A percentile compares a stretch with the other conserved stretches of the same genome.
phyloP scores from a whole-genome alignment of 2,888 invertebrate species.

The Chrysolina americana region DNA sequence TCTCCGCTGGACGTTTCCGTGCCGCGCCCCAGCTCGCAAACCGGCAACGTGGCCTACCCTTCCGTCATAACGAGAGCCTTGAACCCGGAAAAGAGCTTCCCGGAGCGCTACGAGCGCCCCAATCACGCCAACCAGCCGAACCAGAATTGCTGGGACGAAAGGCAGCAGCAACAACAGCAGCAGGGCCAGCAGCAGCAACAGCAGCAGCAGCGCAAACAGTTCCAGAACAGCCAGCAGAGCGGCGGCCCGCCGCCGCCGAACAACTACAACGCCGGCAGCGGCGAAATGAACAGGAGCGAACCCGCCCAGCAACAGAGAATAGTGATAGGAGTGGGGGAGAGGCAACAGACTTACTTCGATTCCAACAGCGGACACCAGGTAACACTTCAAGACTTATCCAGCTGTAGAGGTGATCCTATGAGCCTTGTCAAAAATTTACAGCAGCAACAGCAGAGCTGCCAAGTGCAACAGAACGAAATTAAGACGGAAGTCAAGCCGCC shows the following conservation, averaged over 20 bases:
- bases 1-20: constrained; percentile 82
- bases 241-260: constrained; percentile 62
- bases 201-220: constrained; percentile 70
- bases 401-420: constrained; percentile 84
- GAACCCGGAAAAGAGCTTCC: constrained; percentile 74
- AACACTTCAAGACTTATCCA: constrained; percentile 80
- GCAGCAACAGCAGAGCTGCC: constrained; percentile 61
- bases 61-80: constrained; percentile 86
- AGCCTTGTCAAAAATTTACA: constrained; percentile 81
- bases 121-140: constrained; percentile 62
- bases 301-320: constrained; percentile 56
- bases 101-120: constrained; percentile 73
- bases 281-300: constrained; percentile 58
- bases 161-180: constrained; percentile 22
- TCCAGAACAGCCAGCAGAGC: constrained; percentile 67
- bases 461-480: constrained; percentile 63
- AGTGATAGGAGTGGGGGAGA: constrained; percentile 70
- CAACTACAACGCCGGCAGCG: constrained; percentile 69
- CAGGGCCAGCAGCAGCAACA: background rate
- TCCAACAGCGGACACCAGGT: constrained; percentile 73
- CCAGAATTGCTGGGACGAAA: constrained; percentile 74
- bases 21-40: constrained; percentile 75
- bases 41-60: constrained; percentile 80
- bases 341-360: constrained; percentile 80
- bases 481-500: constrained; percentile 67